Conservation (phyloP, 2,113 vertebrate genomes). For the Cacatua alba region DNA sequence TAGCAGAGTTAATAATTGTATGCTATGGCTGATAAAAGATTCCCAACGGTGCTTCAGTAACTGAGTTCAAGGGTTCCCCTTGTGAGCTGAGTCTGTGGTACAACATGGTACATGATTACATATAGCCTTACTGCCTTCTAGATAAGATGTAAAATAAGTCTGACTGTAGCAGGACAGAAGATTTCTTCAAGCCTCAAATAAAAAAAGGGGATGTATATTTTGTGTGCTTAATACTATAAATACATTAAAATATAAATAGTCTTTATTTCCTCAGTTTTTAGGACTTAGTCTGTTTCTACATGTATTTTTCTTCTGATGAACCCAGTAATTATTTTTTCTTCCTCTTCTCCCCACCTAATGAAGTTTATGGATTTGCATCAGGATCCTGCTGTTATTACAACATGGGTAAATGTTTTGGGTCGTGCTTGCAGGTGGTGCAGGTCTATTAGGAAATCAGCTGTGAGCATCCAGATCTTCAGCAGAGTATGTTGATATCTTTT, state of each 20-base stretch:
- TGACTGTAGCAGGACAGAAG: background rate
- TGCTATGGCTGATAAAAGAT: background rate
- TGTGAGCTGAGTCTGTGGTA: background rate
- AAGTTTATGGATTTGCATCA: background rate
- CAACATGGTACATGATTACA: accelerated
- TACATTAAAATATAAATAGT: background rate
- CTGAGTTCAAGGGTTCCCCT: background rate
- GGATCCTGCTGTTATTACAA: background rate
- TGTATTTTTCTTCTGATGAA: background rate
- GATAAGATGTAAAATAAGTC: background rate
- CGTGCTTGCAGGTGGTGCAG: accelerated
- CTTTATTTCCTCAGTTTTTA: background rate
- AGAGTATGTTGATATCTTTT: background rate
- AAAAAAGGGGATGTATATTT: background rate
- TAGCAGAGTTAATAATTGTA: background rate
- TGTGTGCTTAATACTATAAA: background rate
- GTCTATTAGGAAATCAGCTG: background rate
- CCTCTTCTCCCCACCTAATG: accelerated
- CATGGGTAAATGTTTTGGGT: background rate
- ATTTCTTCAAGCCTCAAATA: background rate
- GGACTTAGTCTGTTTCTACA: background rate
- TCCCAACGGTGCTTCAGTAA: background rate
- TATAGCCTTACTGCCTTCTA: background rate
- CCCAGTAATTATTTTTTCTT: background rate
- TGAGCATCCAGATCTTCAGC: background rate